phyloP scores from a whole-genome alignment of 2,113 vertebrate genomes.

The Triplophysa tibetana region DNA sequence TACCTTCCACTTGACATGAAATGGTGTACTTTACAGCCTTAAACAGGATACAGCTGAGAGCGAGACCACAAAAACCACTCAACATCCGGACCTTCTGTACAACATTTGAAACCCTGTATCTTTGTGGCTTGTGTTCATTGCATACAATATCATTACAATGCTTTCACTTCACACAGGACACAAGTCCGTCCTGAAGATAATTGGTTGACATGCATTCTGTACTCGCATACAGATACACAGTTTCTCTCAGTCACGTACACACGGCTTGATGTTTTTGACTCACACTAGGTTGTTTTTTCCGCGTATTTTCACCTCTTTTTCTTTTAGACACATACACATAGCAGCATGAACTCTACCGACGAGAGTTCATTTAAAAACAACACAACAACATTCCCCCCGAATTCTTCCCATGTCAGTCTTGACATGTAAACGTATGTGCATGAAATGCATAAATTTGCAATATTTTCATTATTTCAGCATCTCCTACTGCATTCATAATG shows the following conservation, averaged over 20 bases:
- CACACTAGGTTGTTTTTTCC: not conserved
- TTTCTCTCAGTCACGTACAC: not conserved
- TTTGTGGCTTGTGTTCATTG: constrained; percentile 33
- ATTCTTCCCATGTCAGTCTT: not conserved
- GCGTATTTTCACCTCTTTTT: not conserved
- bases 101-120: not conserved
- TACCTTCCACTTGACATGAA: not conserved
- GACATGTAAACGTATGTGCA: not conserved
- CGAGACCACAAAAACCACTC: not conserved
- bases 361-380: not conserved
- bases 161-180: constrained; percentile 45
- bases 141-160: constrained; percentile 13
- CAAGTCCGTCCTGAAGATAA: constrained; percentile 35
- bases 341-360: constrained; percentile 14
- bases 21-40: constrained; percentile 9
- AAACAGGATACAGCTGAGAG: constrained; percentile 46
- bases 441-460: not conserved
- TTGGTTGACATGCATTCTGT: not conserved
- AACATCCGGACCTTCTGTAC: constrained; percentile 6
- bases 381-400: not conserved
- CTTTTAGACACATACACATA: not conserved
- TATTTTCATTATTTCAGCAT: not conserved
- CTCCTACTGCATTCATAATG: not conserved
- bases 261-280: not conserved
- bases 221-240: not conserved